Conservation (phyloP, 1,140 invertebrate species). For the Drosophila sproati region DNA sequence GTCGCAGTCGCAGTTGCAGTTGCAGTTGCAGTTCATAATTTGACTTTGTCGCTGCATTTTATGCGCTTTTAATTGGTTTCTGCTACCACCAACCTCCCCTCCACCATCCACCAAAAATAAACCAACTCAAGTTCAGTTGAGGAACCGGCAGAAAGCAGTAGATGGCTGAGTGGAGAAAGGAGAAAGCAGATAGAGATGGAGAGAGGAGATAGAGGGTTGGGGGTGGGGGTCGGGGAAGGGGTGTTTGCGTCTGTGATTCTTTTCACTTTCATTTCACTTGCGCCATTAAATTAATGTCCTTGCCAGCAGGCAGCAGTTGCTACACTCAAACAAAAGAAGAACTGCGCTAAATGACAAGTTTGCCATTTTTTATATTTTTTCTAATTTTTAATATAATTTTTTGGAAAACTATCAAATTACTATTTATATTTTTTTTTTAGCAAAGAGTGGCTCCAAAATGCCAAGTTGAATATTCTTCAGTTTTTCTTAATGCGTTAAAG, state of each 20-base stretch:
- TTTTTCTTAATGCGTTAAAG: no score
- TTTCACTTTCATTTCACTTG: conserved; percentile 60
- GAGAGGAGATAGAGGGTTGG: not conserved
- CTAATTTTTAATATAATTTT: no score
- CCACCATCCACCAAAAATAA: not conserved
- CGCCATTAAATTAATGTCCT: conserved; percentile 65
- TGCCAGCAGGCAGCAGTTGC: conserved; percentile 19
- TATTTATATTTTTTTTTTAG: no score
- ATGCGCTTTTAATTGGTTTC: conserved; percentile 57
- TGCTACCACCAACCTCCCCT: not conserved
- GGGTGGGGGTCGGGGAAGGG: not conserved
- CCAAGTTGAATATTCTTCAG: no score
- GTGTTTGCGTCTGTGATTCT: conserved; percentile 1
- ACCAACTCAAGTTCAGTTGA: conserved; percentile 52
- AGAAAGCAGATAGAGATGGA: not conserved
- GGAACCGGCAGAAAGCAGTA: not conserved
- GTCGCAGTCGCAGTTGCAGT: not conserved
- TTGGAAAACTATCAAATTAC: no score
- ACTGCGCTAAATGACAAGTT: no score
- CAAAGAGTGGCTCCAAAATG: no score
- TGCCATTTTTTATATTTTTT: no score
- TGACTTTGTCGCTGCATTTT: conserved; percentile 36
- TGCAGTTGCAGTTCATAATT: conserved; percentile 58
- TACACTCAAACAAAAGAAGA: not conserved
- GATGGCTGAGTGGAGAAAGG: not conserved